Conservation (phyloP, 2,888 invertebrate genomes). For the Pachymerium ferrugineum region DNA sequence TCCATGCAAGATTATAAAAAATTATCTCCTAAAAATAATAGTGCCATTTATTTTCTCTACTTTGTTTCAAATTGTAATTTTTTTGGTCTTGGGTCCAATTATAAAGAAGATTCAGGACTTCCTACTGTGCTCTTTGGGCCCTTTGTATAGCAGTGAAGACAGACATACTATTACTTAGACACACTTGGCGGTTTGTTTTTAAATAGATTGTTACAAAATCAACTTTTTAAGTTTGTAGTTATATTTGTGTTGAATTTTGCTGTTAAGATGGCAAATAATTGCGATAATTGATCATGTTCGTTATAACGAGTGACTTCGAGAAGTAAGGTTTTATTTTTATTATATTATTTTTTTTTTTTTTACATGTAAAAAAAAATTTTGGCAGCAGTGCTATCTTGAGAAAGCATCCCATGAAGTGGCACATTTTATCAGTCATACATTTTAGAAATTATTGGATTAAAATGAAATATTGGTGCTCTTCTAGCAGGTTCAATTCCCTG, state of each 20-base stretch:
- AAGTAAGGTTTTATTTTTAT: no score
- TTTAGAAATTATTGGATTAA: conserved; percentile 25
- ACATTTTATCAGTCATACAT: conserved; percentile 19
- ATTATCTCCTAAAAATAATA: conserved; percentile 4
- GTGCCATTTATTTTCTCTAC: background rate
- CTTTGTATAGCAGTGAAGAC: conserved; percentile 5
- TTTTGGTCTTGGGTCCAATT: background rate
- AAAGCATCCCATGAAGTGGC: conserved; percentile 24
- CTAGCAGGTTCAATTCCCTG: conserved; percentile 22
- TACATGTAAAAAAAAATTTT: background rate
- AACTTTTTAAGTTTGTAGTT: no score
- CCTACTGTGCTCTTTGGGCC: background rate
- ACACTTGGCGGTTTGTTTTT: no score
- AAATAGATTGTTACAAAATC: no score
- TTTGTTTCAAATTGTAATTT: background rate
- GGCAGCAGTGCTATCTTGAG: conserved; percentile 22
- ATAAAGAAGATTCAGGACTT: background rate
- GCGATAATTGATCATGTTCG: no score
- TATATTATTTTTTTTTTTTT: background rate
- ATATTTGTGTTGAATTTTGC: no score
- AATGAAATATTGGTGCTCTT: conserved; percentile 27
- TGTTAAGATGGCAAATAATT: no score
- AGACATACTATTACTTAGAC: no score
- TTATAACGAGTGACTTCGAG: no score
- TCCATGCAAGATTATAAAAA: no score